Percentiles rank a stretch among this genome's conserved stretches.
Conservation (phyloP, 2,113 vertebrate genomes). For the Pseudopipra pipra region DNA sequence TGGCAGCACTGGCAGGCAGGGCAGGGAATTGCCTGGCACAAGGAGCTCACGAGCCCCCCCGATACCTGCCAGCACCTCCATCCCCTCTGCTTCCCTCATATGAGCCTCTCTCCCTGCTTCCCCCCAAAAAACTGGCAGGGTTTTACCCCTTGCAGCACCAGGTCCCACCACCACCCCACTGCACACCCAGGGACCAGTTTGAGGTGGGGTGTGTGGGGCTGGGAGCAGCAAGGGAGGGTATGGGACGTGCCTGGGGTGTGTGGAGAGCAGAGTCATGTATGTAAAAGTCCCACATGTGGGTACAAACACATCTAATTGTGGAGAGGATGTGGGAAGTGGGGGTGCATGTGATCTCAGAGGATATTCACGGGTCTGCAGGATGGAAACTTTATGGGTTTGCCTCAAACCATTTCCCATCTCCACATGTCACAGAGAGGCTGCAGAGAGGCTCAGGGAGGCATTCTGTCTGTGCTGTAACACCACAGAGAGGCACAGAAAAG, state of each 20-base stretch:
- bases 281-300: background rate
- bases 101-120: background rate
- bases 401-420: background rate
- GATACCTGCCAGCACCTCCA: background rate
- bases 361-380: background rate
- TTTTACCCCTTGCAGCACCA: background rate
- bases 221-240: background rate
- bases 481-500: background rate
- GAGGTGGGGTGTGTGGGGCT: fast-evolving
- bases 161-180: no score
- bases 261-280: background rate
- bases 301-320: background rate
- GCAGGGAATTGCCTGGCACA: background rate
- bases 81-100: background rate
- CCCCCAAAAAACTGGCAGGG: background rate
- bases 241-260: background rate
- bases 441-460: background rate
- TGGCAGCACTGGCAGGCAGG: background rate
- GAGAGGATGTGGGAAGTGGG: background rate
- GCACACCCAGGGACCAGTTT: background rate
- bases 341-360: background rate
- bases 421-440: background rate
- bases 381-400: background rate
- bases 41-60: background rate
- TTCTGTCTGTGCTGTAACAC: background rate